Base-by-base conservation (phyloP, 2,888 invertebrate genomes). In the Netelia melanura region DNA sequence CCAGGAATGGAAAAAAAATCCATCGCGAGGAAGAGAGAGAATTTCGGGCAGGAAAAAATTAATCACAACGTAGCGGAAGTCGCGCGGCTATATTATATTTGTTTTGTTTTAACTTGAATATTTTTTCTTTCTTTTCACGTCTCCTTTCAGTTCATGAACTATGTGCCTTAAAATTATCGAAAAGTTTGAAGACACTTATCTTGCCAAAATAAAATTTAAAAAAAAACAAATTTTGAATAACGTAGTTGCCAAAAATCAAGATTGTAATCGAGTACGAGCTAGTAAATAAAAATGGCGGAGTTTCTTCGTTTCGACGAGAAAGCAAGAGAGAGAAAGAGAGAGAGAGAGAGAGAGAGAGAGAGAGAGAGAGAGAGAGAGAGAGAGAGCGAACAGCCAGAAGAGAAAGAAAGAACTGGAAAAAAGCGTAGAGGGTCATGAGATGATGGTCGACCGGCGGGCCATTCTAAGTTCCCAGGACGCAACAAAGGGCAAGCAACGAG, bases 401-500 rank as follows among this genome's bases (percentile, higher is more conserved):
- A 74, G 79, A 70, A 77, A 74, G 77, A 84, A 80, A 84, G 81
- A 84, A 70, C 17, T 38, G 38, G 25, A 62, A 71, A 74, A 81
- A 78, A 67, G 61, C 64, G 84, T 43, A 79, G 89, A 85, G 83
- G 87, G 87, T 89, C 87, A 89, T 88, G 90, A 89, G 91, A 90
- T 90, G 91, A 90, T 89, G 91, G 91, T 90, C 91, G 92, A 91
- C 90, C 89, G 75, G 64, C 64, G 91, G 89, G 89, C 92, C 92
- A 93, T 93, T 93, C 87, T 93, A 90, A 91, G 93, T 93, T 93
- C 93, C 93, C 93, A 93, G 93, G 93, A 92, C 92, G 91, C 92
- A 93, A 93, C 93, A 93, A 93, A 93, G 92, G 93, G 93, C 92
- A 92, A 92, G 91, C 93, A 93, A 93, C 92, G 92, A 93, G 92